Percentiles rank a stretch among this genome's conserved stretches.
Evolutionary conservation across 2,797 vertebrate genomes (phyloP).

Genomic region (Vespertilio murinus): DNA sequence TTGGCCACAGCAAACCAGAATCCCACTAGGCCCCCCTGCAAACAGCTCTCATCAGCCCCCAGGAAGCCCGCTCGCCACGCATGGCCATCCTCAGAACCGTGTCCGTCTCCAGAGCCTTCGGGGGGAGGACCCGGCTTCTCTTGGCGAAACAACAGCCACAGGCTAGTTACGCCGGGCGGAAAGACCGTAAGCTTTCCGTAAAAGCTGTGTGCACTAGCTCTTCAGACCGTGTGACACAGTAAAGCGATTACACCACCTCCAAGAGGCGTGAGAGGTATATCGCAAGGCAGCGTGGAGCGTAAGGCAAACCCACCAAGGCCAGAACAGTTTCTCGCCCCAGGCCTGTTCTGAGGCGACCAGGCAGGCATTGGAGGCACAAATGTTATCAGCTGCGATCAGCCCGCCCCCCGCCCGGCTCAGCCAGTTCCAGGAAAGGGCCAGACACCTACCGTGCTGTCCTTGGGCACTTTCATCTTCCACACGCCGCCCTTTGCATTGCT

Average conservation of each 20-base stretch:
- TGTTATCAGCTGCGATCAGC: not conserved
- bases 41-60: not conserved
- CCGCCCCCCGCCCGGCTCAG: too few species aligned
- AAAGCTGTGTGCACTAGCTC: not conserved
- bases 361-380: not conserved
- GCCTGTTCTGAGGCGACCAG: not conserved
- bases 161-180: not conserved
- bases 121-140: not conserved
- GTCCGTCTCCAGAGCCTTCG: too few species aligned
- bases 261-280: not conserved
- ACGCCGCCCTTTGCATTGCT: conserved; percentile 96
- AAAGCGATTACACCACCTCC: not conserved
- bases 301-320: not conserved
- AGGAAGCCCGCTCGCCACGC: not conserved
- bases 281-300: not conserved
- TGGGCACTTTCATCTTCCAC: conserved; percentile 98
- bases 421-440: not conserved
- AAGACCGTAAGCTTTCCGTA: not conserved
- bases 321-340: not conserved
- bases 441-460: conserved; percentile 92
- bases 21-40: not conserved
- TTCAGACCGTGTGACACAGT: not conserved
- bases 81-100: not conserved
- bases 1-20: not conserved
- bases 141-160: not conserved